These are phyloP conservation scores for Sapajus apella DNA, from an alignment of 2,113 vertebrate species.

Conservation along the genomic window DNA sequence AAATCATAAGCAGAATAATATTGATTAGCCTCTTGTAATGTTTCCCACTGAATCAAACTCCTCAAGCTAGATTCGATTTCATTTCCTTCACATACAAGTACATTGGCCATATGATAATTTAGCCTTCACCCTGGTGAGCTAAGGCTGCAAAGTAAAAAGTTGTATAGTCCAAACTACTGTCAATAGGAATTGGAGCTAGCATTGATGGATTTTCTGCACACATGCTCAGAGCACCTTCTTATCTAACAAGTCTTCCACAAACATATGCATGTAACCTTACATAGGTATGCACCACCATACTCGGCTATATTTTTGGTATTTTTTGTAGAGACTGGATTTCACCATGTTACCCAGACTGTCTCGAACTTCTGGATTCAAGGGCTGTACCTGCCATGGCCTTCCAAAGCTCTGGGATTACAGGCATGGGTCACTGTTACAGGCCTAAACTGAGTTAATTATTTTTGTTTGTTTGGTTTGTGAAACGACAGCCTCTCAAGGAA, in stretches of 20 bases:
- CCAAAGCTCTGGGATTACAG: too few species aligned
- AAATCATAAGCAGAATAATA: not conserved
- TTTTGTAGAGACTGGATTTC: too few species aligned
- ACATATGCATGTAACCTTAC: not conserved
- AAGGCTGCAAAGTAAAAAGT: not conserved
- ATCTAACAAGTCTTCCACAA: not conserved
- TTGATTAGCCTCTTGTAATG: not conserved
- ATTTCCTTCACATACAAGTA: conserved; percentile 2
- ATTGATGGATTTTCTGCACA: not conserved
- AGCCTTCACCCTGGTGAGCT: not conserved
- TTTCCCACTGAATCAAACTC: not conserved
- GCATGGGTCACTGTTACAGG: too few species aligned
- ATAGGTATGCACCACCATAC: not conserved
- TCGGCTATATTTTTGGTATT: too few species aligned
- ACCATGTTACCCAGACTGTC: too few species aligned
- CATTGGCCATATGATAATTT: not conserved
- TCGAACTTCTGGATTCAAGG: too few species aligned
- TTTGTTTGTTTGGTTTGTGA: not conserved
- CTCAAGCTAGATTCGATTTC: not conserved
- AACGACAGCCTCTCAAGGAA: not conserved
- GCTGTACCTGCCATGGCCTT: too few species aligned
- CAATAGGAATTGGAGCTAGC: not conserved
- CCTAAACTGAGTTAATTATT: too few species aligned
- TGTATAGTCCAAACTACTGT: not conserved
- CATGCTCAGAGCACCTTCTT: not conserved